Conservation (phyloP, 2,888 invertebrate species). For the Matsumyia berberina region DNA sequence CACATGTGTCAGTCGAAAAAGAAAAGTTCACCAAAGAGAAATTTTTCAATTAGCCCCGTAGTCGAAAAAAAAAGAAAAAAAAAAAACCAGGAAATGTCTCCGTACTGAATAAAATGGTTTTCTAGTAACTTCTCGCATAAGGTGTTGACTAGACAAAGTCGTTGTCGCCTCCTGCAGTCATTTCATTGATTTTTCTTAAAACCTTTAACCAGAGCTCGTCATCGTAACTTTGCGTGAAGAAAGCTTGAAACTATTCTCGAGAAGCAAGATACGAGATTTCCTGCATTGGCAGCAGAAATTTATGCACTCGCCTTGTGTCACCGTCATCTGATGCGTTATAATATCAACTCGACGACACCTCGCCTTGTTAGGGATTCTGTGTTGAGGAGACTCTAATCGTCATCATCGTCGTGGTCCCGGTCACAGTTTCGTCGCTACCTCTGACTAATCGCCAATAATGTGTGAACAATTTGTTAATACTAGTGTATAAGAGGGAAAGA, state of each 20-base stretch:
- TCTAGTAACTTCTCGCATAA: constrained; percentile 43
- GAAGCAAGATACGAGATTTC: constrained; percentile 7
- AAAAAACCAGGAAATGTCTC: constrained; percentile 27
- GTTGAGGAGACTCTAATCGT: constrained; percentile 36
- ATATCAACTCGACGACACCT: constrained; percentile 13
- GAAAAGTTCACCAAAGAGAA: constrained; percentile 33
- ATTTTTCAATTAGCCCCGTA: constrained; percentile 15
- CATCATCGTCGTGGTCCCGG: constrained; percentile 20
- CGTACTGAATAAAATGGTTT: constrained; percentile 18
- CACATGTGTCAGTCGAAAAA: constrained; percentile 54
- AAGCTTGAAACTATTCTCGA: constrained; percentile 43
- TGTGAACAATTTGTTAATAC: constrained; percentile 40
- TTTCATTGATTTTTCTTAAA: constrained; percentile 72
- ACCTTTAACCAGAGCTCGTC: constrained; percentile 6
- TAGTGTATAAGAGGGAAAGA: constrained; percentile 21
- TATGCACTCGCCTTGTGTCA: constrained; percentile 42
- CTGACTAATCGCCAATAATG: constrained; percentile 39
- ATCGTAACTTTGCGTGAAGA: constrained; percentile 33
- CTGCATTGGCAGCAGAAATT: constrained; percentile 23
- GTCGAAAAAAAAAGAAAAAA: too few relatives aligned
- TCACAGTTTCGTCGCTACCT: constrained; percentile 32
- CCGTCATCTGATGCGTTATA: constrained; percentile 44
- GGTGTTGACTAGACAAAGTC: constrained; percentile 54
- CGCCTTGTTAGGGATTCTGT: constrained; percentile 36
- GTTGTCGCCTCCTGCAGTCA: constrained; percentile 25